Percentiles rank a stretch among this genome's conserved stretches.
These are phyloP conservation scores for Cyphomyrmex costatus DNA, from an alignment of 1,140 invertebrate species.

Conservation along the genomic window DNA sequence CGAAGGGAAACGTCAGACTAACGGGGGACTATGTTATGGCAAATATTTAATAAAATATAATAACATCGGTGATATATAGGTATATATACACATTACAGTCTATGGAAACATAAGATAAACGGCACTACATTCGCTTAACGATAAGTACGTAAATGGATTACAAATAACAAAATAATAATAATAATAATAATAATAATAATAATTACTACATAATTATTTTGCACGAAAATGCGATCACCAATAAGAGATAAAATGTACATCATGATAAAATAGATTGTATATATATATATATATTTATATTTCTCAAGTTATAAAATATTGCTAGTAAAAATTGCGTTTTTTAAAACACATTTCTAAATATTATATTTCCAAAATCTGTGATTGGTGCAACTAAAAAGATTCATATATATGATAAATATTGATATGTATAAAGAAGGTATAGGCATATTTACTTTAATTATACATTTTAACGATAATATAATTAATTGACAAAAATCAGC, in stretches of 20 bases:
- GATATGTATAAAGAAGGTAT: not conserved
- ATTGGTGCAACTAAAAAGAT: conserved; percentile 29
- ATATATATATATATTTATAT: conserved; percentile 49
- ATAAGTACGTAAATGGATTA: conserved; percentile 71
- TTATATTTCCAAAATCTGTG: conserved; percentile 29
- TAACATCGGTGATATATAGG: conserved; percentile 68
- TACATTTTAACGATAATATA: conserved; percentile 20
- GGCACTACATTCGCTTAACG: conserved; percentile 71
- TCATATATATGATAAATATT: not conserved
- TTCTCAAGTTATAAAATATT: conserved; percentile 59
- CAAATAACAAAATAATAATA: conserved; percentile 57
- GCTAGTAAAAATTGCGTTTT: conserved; percentile 60
- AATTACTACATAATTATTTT: conserved; percentile 59
- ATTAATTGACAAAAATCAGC: not conserved
- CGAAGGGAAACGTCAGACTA: conserved; percentile 59
- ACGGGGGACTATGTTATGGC: conserved; percentile 77
- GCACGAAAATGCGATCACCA: conserved; percentile 60
- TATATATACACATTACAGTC: conserved; percentile 73
- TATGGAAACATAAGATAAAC: conserved; percentile 78
- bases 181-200: conserved; percentile 66
- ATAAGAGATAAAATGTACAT: conserved; percentile 71
- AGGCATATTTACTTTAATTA: not conserved
- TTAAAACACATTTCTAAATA: conserved; percentile 51
- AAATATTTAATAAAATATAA: conserved; percentile 82
- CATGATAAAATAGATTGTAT: conserved; percentile 62